Base-by-base conservation (phyloP, 2,888 invertebrate genomes). In the Nemotelus nigrinus region DNA sequence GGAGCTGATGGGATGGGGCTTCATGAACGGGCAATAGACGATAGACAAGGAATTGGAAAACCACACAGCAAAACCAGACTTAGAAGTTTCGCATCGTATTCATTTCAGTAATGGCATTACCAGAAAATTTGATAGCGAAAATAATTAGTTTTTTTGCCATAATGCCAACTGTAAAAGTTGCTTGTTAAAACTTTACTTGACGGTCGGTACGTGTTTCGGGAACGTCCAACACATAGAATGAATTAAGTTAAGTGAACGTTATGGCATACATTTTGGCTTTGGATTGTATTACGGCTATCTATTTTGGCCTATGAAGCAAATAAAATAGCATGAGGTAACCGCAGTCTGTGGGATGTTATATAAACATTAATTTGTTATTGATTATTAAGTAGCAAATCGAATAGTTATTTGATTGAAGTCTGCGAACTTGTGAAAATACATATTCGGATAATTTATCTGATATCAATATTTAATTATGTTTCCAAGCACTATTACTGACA, bases 111-210 rank as follows among this genome's bases (percentile, higher is more conserved):
- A 67, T 65, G 64, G 76, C 43, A 39, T 76, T 65, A 55, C 65
- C 63, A 76, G 50, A 65, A 64, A 55, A 76, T 76, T 76, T 76
- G 53, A 76, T 76, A 55, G 64, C 76, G 43, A 25, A 55, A 53
- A 65, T 76, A 76, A 76, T 76, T 76, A 76, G 75, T 75, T 75
- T 76, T 76, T 74, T 74, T 41, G 53, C 44, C n/a, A 50, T 48
- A 64, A 75, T 3, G 47, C 64, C 58, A 75, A 64, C 41, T 63
- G 63, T 75, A 48, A 63, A 63, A 75, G 58, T 58, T 45, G 45
- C 25, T 45, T 72, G 55, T 57, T 57, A 44, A 55, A 70, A 55
- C 43, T 53, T 53, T 53, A 70, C 45, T 41, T 25, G 45, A 72
- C 43, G 47, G 45, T 47, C 3, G 25, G 5, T 70, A 57, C 71